Evolutionary conservation across 2,797 vertebrate genomes (phyloP), one percentile per base, ranked within the genome.

Genomic region (Sardinella longiceps): DNA sequence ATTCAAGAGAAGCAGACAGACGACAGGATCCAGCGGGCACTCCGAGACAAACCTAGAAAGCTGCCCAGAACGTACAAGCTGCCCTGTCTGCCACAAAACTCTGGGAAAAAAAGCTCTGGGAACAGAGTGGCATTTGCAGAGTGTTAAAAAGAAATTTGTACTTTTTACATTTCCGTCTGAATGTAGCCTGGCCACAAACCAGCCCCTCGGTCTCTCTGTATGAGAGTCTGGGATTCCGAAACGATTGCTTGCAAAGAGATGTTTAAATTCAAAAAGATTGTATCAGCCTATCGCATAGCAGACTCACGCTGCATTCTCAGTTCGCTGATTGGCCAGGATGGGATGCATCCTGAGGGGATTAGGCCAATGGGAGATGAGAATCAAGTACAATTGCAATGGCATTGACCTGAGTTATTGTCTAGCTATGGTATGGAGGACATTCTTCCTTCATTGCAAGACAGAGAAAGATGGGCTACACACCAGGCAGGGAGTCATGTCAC

Each of bases 41-140:
- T 11, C n/a, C 1, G 25, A 63, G 56, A 10, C 25, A 2, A 15
- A 30, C 3, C 66, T 15, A 37, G n/a, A n/a, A n/a, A n/a, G 14
- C 66, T 74, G 66, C 30, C 66, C 66, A 74, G 66, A 74, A 5
- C 37, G 66, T 37, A 74, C 66, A 74, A 12, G 3, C 66, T 74
- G 66, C 37, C 30, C 30, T 7, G 43, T 43, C 2, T 74, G 30
- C 66, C 66, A 74, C 30, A 18, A 30, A 37, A 4, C 15, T 37
- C 30, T 15, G 18, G 15, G 66, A 37, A 74, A 7, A 12, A 7
- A 50, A 45, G 43, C 43, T 3, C 43, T 7, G 11, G 6, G n/a
- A n/a, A n/a, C n/a, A 20, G 6, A 39, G 70, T 18, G 14, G 15
- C 37, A 39, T 6, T 77, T 18, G 39, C 70, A 43, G 30, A 33